phyloP scores from a whole-genome alignment of 2,113 vertebrate genomes.

The Paraplagusia blochii region DNA sequence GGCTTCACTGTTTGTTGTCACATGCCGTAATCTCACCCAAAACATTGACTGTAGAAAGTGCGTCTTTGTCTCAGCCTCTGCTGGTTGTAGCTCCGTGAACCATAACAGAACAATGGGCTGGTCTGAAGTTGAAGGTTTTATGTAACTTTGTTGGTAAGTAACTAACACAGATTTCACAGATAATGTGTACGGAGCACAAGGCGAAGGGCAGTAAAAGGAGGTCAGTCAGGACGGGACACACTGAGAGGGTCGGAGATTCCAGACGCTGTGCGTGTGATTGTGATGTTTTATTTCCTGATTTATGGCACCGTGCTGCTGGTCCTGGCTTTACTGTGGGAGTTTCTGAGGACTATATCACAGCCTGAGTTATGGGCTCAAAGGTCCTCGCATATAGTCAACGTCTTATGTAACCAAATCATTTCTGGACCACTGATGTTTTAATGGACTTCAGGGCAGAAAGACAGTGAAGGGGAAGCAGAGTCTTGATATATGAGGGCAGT shows the following conservation, averaged over 20 bases:
- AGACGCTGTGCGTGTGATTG: slow-evolving; percentile 3
- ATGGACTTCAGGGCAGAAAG: slow-evolving; percentile 1
- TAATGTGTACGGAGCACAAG: background rate
- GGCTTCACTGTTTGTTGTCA: no score
- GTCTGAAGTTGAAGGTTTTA: slow-evolving; percentile 7
- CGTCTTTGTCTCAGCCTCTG: background rate
- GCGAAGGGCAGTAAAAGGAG: slow-evolving; percentile 5
- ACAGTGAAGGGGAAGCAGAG: slow-evolving; percentile 5
- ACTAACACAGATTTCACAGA: slow-evolving; percentile 1
- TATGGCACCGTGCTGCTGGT: slow-evolving; percentile 20
- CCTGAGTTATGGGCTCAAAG: slow-evolving; percentile 29
- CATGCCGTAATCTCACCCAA: no score
- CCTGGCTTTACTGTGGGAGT: slow-evolving; percentile 25
- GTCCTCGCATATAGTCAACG: slow-evolving; percentile 15
- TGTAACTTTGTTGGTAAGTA: slow-evolving; percentile 2
- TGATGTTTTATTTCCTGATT: slow-evolving; percentile 43
- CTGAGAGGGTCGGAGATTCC: slow-evolving; percentile 6
- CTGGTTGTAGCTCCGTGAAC: background rate
- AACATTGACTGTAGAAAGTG: no score
- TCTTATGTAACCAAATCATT: slow-evolving; percentile 27
- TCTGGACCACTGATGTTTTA: slow-evolving; percentile 25
- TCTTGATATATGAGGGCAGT: slow-evolving; percentile 12
- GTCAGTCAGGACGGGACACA: slow-evolving; percentile 6
- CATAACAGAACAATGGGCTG: slow-evolving; percentile 2
- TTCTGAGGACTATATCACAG: slow-evolving; percentile 27